Base-by-base conservation (phyloP, 2,113 vertebrate genomes). In the Thalassoma bifasciatum region DNA sequence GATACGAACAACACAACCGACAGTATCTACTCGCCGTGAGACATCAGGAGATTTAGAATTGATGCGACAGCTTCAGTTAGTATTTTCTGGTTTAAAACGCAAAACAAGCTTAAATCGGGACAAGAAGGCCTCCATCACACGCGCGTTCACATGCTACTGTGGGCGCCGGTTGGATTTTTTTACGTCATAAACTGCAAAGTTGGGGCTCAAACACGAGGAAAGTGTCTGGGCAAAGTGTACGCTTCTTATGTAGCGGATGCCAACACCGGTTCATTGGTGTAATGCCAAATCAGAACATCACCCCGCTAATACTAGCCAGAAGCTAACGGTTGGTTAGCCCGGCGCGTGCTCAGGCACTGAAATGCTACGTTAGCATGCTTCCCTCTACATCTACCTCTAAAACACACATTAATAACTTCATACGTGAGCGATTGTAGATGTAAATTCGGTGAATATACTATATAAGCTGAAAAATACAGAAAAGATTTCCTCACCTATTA, bases 401-500 rank as follows among this genome's bases (percentile, higher is more conserved):
- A 36, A 26, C 0, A 26, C 9, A n/a, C 10, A 12, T 9, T 17
- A 12, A 8, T 8, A 40, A 6, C 8, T 11, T 53, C n/a, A 6
- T 30, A 36, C 2, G 9, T 16, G 2, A 0, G 2, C 1, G n/a
- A 1, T 1, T 4, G 2, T 17, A 12, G 6, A 1, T 12, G 1
- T 1, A 14, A 16, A 16, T 22, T 2, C n/a, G 3, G 3, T 13
- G 8, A 37, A 34, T 24, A 19, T 1, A 13, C 1, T 9, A 21
- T 52, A 26, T 5, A 1, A 2, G 2, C 2, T 1, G 14, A 5
- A 3, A 24, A 1, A 53, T 3, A 23, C 30, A 37, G n/a, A 30
- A 30, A 30, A 13, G 0, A 0, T 23, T 38, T 16, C 6, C 93
- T 92, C 83, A 94, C 94, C 94, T 94, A 79, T 93, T 91, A 60